Percentiles rank a stretch among this genome's conserved stretches.
phyloP scores from a whole-genome alignment of 2,797 vertebrate species.

The Ceyx erithaca region DNA sequence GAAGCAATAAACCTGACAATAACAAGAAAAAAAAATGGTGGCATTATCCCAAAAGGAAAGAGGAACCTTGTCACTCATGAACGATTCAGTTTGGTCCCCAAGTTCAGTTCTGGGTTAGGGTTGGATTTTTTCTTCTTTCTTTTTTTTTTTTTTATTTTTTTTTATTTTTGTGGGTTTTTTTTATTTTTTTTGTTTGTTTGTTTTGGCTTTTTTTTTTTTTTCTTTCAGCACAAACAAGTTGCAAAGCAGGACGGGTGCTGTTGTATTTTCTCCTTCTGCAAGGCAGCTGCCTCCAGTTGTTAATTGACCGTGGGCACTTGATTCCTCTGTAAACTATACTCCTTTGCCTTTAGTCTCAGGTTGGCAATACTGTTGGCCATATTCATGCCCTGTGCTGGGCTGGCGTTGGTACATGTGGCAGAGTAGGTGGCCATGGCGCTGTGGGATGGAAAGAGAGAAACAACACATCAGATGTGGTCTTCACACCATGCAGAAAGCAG shows the following conservation, averaged over 20 bases:
- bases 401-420: conserved; percentile 92
- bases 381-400: conserved; percentile 94
- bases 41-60: conserved; percentile 66
- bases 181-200: not conserved
- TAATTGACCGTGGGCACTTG: conserved; percentile 99
- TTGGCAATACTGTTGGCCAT: conserved; percentile 99
- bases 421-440: conserved; percentile 97
- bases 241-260: conserved; percentile 74
- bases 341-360: conserved; percentile 99
- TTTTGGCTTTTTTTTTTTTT: not conserved
- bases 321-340: conserved; percentile 97
- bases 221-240: conserved; percentile 67
- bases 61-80: conserved; percentile 69
- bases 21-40: conserved; percentile 59
- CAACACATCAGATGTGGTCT: not conserved
- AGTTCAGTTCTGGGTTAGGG: conserved; percentile 57
- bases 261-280: conserved; percentile 60
- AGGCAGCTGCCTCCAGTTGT: conserved; percentile 66
- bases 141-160: not conserved
- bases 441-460: conserved; percentile 73
- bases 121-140: not conserved
- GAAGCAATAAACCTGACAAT: conserved; percentile 75
- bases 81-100: conserved; percentile 67
- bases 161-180: not conserved
- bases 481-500: not conserved